phyloP scores from a whole-genome alignment of 2,113 vertebrate species.

The Regulus satrapa region DNA sequence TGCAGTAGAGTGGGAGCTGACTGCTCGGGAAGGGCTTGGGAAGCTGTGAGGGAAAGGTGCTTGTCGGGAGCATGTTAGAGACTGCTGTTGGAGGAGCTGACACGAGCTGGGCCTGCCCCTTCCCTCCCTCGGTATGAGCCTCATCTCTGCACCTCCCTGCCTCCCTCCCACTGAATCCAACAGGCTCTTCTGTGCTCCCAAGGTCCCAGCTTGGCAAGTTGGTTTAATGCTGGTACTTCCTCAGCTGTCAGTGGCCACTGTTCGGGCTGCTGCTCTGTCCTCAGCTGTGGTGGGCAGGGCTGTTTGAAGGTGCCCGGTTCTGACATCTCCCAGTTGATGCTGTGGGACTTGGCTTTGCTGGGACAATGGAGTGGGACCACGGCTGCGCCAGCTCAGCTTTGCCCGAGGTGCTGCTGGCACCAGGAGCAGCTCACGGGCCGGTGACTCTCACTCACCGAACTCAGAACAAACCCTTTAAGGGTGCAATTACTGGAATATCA shows the following conservation, averaged over 20 bases:
- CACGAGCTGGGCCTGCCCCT: not conserved
- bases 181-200: no score
- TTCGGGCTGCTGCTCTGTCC: not conserved
- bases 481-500: not conserved
- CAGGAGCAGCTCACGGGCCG: not conserved
- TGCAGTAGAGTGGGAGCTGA: not conserved
- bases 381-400: not conserved
- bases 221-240: not conserved
- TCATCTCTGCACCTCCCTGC: not conserved
- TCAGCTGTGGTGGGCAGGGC: not conserved
- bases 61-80: not conserved
- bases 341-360: not conserved
- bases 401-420: not conserved
- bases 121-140: not conserved
- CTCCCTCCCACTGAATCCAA: not conserved
- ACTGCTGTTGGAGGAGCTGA: not conserved
- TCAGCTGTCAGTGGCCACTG: fast-evolving
- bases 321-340: not conserved
- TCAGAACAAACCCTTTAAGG: not conserved
- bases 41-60: not conserved
- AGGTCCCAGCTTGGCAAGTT: not conserved
- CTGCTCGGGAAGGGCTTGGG: not conserved
- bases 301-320: not conserved
- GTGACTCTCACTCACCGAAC: not conserved
- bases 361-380: fast-evolving